Evolutionary conservation across 1,140 invertebrate species (phyloP), one percentile per base, ranked within the genome.

Genomic region (Glossosoma conforme): DNA sequence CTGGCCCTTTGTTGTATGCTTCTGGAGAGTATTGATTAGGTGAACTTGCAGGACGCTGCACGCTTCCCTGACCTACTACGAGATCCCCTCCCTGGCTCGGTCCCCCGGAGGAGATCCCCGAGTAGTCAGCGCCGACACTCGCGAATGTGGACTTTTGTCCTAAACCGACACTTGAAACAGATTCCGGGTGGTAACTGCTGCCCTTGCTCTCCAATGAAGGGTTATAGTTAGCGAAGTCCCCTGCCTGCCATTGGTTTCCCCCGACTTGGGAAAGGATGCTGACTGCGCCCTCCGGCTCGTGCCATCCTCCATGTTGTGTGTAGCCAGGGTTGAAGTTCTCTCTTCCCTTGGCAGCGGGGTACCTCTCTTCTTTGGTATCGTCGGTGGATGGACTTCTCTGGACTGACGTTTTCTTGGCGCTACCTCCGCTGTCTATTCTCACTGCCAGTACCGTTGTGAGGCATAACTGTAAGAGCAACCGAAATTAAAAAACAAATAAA

Each of bases 31-130:
- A 51, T 5, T 43, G 48, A 10, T 4, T 25, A 3, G 0, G 32
- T 18, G 35, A 13, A 22, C 32, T 52, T 4, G 50, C 50, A 5
- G 50, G 50, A 0, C 50, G 33, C 24, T 52, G 50, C 9, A 52
- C 50, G 15, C 50, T 52, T 5, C 50, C 50, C n/a, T 52, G 50
- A 1, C 50, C 50, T 21, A 52, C 50, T 6, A 52, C 32, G 1
- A 52, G 30, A 30, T 52, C 50, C 0, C 43, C 50, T 5, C 50
- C 50, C 25, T 38, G 32, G 17, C 14, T 44, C 30, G 36, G 18
- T 18, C 40, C 44, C 4, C 38, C 38, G 2, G 37, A 22, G 22
- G 22, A 24, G n/a, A 36, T 22, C 1, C 14, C 13, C 3, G 48
- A 44, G 11, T 36, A 44, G 24, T 18, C 21, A 13, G 3, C 15